A percentile compares a stretch with the other conserved stretches of the same genome.
Conservation (phyloP, 2,113 vertebrate genomes). For the Rafetus swinhoei region DNA sequence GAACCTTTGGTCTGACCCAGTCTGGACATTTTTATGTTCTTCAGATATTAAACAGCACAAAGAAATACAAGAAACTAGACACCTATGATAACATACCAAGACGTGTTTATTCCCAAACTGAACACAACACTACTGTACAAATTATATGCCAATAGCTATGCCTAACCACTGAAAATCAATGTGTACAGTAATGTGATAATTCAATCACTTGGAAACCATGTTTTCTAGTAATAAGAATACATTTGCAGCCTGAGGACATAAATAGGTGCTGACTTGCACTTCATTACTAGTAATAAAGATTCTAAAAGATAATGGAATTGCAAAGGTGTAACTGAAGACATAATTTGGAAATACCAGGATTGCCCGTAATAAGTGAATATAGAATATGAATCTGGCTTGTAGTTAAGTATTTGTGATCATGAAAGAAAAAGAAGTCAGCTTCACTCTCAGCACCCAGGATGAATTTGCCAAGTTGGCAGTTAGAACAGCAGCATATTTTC, state of each 20-base stretch:
- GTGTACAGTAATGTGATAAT: background rate
- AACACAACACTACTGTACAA: background rate
- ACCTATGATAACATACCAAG: background rate
- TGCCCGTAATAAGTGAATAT: background rate
- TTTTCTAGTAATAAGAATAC: background rate
- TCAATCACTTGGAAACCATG: background rate
- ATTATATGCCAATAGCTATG: background rate
- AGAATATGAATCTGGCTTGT: background rate
- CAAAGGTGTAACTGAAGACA: background rate
- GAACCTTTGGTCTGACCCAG: no score
- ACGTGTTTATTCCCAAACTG: fast-evolving
- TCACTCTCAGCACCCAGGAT: background rate
- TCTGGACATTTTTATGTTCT: background rate
- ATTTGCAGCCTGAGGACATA: background rate
- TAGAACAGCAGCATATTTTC: background rate
- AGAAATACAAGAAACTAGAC: background rate
- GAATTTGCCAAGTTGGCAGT: background rate
- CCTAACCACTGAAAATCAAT: background rate
- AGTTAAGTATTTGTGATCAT: background rate
- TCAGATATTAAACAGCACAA: background rate
- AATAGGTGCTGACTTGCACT: background rate
- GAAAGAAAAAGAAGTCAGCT: background rate
- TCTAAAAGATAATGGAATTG: background rate
- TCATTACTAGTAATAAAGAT: background rate
- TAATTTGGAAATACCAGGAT: background rate